A percentile compares a stretch with the other conserved stretches of the same genome.
Conservation (phyloP, 2,888 invertebrate genomes). For the Polia nebulosa region DNA sequence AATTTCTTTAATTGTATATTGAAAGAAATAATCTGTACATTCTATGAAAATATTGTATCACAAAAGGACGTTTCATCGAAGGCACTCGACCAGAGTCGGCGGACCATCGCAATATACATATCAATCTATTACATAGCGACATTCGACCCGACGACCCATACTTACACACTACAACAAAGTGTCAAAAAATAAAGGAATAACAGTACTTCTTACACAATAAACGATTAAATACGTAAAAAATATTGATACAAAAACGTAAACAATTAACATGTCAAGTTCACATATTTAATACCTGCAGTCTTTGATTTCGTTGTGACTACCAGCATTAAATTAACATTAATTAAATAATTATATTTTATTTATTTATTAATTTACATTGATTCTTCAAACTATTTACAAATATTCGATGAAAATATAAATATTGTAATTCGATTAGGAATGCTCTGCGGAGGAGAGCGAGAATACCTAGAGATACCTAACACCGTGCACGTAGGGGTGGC, state of each 20-base stretch:
- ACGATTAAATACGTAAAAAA: conserved; percentile 86
- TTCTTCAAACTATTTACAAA: conserved; percentile 82
- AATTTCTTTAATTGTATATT: conserved; percentile 83
- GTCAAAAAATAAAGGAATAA: conserved; percentile 89
- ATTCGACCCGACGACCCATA: conserved; percentile 47
- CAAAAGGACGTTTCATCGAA: conserved; percentile 89
- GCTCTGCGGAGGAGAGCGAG: conserved; percentile 86
- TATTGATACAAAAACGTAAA: conserved; percentile 75
- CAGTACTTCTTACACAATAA: conserved; percentile 77
- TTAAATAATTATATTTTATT: conserved; percentile 69
- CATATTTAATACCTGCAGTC: conserved; percentile 86
- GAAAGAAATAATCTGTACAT: conserved; percentile 89
- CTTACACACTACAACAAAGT: conserved; percentile 80
- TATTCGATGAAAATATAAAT: conserved; percentile 84
- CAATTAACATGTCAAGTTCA: conserved; percentile 82
- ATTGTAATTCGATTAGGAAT: conserved; percentile 82
- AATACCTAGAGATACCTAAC: conserved; percentile 76
- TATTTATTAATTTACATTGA: conserved; percentile 60
- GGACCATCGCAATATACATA: conserved; percentile 49
- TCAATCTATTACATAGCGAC: conserved; percentile 37
- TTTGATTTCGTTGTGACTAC: conserved; percentile 91
- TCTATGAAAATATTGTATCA: conserved; percentile 89
- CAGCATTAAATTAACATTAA: conserved; percentile 81
- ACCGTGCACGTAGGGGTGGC: conserved; percentile 84
- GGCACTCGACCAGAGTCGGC: conserved; percentile 74